Conservation (phyloP, 2,888 invertebrate species). For the Protophormia terraenovae region DNA sequence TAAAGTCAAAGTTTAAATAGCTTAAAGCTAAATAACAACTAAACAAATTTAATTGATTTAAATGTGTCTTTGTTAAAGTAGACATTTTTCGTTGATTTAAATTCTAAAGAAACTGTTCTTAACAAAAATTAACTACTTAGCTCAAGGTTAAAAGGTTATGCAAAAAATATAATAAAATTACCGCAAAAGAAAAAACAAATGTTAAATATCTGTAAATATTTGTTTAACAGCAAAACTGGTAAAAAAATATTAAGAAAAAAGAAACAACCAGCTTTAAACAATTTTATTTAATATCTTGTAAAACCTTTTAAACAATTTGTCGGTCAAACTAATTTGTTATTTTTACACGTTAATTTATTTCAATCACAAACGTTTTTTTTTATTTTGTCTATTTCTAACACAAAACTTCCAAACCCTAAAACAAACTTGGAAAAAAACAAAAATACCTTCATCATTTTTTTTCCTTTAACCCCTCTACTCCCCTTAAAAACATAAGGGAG, state of each 20-base stretch:
- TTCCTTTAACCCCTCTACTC: not conserved
- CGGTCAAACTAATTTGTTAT: conserved; percentile 68
- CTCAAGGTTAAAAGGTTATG: conserved; percentile 62
- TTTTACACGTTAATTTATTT: conserved; percentile 68
- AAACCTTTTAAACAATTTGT: conserved; percentile 66
- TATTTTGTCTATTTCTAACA: not conserved
- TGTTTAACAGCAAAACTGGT: conserved; percentile 13
- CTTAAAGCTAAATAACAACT: conserved; percentile 50
- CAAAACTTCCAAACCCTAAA: conserved; percentile 38
- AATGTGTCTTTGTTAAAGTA: conserved; percentile 68
- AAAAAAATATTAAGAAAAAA: not conserved
- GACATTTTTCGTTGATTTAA: not conserved
- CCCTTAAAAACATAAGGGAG: conserved; percentile 3
- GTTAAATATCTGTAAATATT: conserved; percentile 54
- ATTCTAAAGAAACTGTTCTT: not conserved
- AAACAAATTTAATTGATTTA: conserved; percentile 74
- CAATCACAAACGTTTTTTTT: conserved; percentile 37
- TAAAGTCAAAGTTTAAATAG: conserved; percentile 74
- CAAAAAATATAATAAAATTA: not conserved
- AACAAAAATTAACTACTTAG: conserved; percentile 35
- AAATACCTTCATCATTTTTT: conserved; percentile 18
- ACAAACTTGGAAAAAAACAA: not conserved
- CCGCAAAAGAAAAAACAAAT: not conserved
- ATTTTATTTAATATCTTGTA: conserved; percentile 64
- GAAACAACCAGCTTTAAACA: not conserved